These are phyloP conservation scores for Psettodes erumei DNA, from an alignment of 2,113 vertebrate species.

Conservation along the genomic window DNA sequence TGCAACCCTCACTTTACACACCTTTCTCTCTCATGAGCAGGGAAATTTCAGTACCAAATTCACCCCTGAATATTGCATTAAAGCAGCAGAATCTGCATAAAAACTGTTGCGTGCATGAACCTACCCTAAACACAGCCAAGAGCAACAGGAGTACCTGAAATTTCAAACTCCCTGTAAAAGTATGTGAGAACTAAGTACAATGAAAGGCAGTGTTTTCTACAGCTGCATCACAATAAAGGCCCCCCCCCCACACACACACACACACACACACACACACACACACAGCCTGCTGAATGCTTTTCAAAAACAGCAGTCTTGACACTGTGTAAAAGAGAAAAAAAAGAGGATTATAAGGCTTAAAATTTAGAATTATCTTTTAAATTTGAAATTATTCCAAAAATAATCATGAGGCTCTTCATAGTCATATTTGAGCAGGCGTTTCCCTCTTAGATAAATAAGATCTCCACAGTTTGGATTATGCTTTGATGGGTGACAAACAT, in stretches of 20 bases:
- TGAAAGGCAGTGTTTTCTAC: not conserved
- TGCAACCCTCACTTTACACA: not conserved
- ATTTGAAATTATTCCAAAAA: not conserved
- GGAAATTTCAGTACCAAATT: not conserved
- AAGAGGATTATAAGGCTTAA: too few relatives aligned
- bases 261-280: too few relatives aligned
- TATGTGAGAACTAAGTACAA: not conserved
- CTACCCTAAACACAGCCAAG: not conserved
- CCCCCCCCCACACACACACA: too few relatives aligned
- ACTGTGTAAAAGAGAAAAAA: too few relatives aligned
- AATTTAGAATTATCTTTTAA: too few relatives aligned
- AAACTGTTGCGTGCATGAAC: not conserved
- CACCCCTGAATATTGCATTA: not conserved
- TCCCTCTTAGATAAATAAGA: too few relatives aligned
- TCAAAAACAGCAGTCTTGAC: not conserved
- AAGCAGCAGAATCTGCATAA: not conserved
- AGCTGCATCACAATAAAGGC: not conserved
- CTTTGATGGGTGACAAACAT: fast-evolving
- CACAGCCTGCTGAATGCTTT: too few relatives aligned
- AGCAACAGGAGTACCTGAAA: too few relatives aligned
- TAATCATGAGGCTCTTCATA: too few relatives aligned
- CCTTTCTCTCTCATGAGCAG: not conserved
- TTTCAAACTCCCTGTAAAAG: too few relatives aligned
- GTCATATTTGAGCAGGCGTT: too few relatives aligned
- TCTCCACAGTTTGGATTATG: not conserved